Evolutionary conservation across 2,797 vertebrate species (phyloP).

Genomic region (Manis crassicaudata): DNA sequence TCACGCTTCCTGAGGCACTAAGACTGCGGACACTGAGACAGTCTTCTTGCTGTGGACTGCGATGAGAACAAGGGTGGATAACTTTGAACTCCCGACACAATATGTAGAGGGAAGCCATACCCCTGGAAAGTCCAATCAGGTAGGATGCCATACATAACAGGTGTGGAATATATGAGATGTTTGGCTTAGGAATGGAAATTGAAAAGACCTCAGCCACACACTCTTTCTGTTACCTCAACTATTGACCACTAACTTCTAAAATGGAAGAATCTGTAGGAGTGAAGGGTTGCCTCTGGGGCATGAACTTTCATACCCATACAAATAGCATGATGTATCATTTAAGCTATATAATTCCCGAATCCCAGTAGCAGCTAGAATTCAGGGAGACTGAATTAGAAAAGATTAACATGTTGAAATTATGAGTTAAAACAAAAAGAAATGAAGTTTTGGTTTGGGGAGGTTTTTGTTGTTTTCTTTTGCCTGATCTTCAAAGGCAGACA

Average conservation of each 20-base stretch:
- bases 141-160: neutral
- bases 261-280: neutral
- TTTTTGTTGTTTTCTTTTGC: neutral
- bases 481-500: neutral
- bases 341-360: neutral
- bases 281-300: neutral
- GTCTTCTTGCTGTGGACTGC: slow-evolving; percentile 12
- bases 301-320: neutral
- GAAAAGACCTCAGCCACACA: neutral
- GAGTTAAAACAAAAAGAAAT: neutral
- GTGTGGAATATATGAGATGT: neutral
- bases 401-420: neutral
- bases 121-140: neutral
- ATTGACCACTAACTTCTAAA: slow-evolving; percentile 5
- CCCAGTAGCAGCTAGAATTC: neutral
- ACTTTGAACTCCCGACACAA: slow-evolving; percentile 24
- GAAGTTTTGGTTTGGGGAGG: neutral
- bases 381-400: neutral
- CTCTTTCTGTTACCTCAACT: neutral
- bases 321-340: neutral
- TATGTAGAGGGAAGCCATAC: neutral
- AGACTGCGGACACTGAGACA: slow-evolving; percentile 17
- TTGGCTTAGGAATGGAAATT: neutral
- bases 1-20: slow-evolving; percentile 62
- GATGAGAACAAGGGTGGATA: slow-evolving; percentile 15